These are phyloP conservation scores for Poecilia latipinna DNA, from an alignment of 2,113 vertebrate species.

Conservation along the genomic window DNA sequence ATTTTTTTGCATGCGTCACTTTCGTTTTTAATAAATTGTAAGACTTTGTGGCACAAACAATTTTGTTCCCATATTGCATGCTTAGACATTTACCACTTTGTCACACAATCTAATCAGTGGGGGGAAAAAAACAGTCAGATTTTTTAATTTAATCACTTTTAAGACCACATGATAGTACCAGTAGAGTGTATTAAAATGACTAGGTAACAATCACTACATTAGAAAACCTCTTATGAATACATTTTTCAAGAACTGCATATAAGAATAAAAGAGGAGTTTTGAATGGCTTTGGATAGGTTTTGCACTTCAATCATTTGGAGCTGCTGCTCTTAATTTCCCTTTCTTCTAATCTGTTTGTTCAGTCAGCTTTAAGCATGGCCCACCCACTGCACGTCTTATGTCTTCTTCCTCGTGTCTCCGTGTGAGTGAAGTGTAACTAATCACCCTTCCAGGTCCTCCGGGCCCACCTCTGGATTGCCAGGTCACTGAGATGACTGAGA, in stretches of 20 bases:
- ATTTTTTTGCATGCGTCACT: no score
- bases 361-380: background rate
- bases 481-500: slow-evolving; percentile 91
- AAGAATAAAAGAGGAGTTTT: background rate
- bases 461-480: slow-evolving; percentile 90
- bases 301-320: background rate
- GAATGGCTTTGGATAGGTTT: background rate
- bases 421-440: slow-evolving; percentile 15
- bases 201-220: no score
- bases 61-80: no score
- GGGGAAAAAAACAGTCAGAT: no score
- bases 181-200: no score
- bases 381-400: background rate
- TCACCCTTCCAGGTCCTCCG: slow-evolving; percentile 85
- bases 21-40: no score
- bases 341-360: slow-evolving; percentile 4
- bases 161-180: no score
- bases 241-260: background rate
- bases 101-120: no score
- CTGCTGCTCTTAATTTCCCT: background rate
- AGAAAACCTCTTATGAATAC: background rate
- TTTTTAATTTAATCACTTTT: no score
- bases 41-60: no score
- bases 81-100: no score
- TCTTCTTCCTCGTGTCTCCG: slow-evolving; percentile 6